phyloP scores from a whole-genome alignment of 2,797 vertebrate species.

The Rallus crepitans region DNA sequence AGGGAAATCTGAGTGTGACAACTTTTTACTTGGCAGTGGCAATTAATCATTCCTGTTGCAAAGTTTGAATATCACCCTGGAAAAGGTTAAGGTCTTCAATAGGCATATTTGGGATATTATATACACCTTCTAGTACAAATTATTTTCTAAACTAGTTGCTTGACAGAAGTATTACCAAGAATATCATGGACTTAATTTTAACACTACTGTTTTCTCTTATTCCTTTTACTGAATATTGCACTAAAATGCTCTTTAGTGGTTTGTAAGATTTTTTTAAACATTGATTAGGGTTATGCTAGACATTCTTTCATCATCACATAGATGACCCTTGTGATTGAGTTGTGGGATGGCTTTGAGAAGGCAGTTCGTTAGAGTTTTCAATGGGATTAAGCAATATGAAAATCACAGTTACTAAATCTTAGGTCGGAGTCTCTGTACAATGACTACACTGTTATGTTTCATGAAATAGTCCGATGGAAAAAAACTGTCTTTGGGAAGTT shows the following conservation, averaged over 20 bases:
- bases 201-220: not conserved
- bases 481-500: not conserved
- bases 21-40: not conserved
- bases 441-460: not conserved
- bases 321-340: slow-evolving; percentile 9
- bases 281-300: not conserved
- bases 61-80: not conserved
- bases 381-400: slow-evolving; percentile 20
- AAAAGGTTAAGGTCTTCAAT: not conserved
- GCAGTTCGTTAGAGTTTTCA: not conserved
- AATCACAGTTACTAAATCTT: slow-evolving; percentile 38
- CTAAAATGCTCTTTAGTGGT: not conserved
- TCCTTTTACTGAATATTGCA: not conserved
- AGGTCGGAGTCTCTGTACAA: not conserved
- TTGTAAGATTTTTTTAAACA: not conserved
- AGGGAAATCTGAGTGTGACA: not conserved
- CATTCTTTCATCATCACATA: not conserved
- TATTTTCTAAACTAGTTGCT: not conserved
- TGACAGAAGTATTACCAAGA: not conserved
- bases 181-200: not conserved
- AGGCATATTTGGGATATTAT: not conserved
- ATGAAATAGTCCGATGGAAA: not conserved
- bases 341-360: not conserved
- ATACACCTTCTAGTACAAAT: not conserved
- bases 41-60: not conserved